phyloP scores from a whole-genome alignment of 2,797 vertebrate species.

The Sebastiscus albofasciatus region DNA sequence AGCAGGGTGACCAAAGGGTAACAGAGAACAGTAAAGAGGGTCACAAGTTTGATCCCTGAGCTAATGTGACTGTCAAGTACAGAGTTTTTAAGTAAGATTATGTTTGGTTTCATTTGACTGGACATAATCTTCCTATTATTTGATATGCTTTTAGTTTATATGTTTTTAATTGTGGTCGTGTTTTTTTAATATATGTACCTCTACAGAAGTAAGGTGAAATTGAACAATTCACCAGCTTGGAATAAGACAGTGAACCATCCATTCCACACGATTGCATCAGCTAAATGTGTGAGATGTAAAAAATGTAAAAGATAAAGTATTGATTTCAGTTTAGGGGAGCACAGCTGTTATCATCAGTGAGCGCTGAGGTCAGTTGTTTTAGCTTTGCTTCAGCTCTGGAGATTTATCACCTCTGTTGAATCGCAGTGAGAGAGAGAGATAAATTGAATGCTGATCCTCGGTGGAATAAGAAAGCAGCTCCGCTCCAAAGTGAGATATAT shows the following conservation, averaged over 20 bases:
- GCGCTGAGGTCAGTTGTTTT: conserved; percentile 69
- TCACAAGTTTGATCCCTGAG: conserved; percentile 32
- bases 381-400: conserved; percentile 52
- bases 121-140: not conserved
- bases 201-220: not conserved
- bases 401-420: conserved; percentile 69
- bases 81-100: not conserved
- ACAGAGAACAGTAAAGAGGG: not conserved
- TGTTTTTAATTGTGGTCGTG: not conserved
- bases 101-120: not conserved
- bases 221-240: conserved; percentile 11
- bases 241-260: not conserved
- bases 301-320: conserved; percentile 69
- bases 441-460: conserved; percentile 63
- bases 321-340: conserved; percentile 71
- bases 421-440: conserved; percentile 26
- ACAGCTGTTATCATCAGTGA: conserved; percentile 58
- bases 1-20: conserved; percentile 7
- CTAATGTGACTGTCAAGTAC: not conserved
- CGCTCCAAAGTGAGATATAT: conserved; percentile 59
- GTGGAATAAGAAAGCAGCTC: conserved; percentile 59
- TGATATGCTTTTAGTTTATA: not conserved
- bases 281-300: conserved; percentile 49
- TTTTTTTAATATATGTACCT: not conserved
- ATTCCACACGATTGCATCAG: conserved; percentile 25